Evolutionary conservation across 2,113 vertebrate genomes (phyloP).

Genomic region (Oryctolagus cuniculus): mOryCun1.1 NC_091440.1:38244001-38244500

Average conservation of each 20-base stretch:
- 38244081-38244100: not conserved
- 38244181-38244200: not conserved
- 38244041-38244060: not conserved
- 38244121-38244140: conserved; percentile 18
- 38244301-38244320: too few relatives aligned
- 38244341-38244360: too few relatives aligned
- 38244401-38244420: too few relatives aligned
- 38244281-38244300: not conserved
- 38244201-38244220: not conserved
- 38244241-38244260: not conserved
- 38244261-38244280: not conserved
- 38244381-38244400: too few relatives aligned
- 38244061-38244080: not conserved
- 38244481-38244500: too few relatives aligned
- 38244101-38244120: not conserved
- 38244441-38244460: too few relatives aligned
- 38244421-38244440: too few relatives aligned
- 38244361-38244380: too few relatives aligned
- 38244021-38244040: conserved; percentile 53
- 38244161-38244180: not conserved
- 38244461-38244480: too few relatives aligned
- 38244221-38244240: not conserved
- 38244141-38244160: not conserved
- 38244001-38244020: not conserved
- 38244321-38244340: too few relatives aligned